These are phyloP conservation scores for Dasypogon diadema DNA, from an alignment of 2,888 invertebrate species.

Conservation along the genomic window DNA sequence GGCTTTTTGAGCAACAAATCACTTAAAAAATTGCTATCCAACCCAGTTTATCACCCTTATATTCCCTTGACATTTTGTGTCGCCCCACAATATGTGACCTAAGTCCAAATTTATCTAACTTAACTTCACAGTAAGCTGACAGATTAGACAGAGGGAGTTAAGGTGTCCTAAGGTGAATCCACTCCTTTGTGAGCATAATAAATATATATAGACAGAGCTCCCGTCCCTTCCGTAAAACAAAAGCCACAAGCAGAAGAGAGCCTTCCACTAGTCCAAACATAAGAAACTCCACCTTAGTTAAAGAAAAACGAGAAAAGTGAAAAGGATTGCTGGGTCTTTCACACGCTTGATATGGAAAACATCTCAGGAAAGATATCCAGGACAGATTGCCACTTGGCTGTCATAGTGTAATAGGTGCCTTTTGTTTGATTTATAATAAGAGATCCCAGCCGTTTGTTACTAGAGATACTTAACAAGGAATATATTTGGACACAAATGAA, in stretches of 20 bases:
- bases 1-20: conserved; percentile 4
- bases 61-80: background rate
- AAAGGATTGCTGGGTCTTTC: conserved; percentile 4
- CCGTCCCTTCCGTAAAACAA: conserved; percentile 19
- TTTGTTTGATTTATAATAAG: conserved; percentile 24
- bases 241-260: background rate
- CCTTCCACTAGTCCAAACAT: conserved; percentile 10
- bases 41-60: conserved; percentile 12
- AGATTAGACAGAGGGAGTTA: conserved; percentile 6
- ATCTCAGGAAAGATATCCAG: conserved; percentile 10
- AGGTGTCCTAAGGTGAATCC: conserved; percentile 27
- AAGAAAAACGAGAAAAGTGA: background rate
- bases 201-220: conserved; percentile 16
- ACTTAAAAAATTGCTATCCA: conserved; percentile 27
- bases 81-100: background rate
- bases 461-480: conserved; percentile 5
- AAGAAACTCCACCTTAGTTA: background rate
- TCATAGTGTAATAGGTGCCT: background rate
- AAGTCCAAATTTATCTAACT: conserved; percentile 14
- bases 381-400: background rate
- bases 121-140: conserved; percentile 5
- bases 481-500: conserved; percentile 16
- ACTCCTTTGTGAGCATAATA: conserved; percentile 12
- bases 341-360: conserved; percentile 3
- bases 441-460: conserved; percentile 9